A percentile compares a stretch with the other conserved stretches of the same genome.
These are phyloP conservation scores for Pseudomyrmex flavicornis DNA, from an alignment of 1,140 invertebrate genomes.

Conservation along the genomic window DNA sequence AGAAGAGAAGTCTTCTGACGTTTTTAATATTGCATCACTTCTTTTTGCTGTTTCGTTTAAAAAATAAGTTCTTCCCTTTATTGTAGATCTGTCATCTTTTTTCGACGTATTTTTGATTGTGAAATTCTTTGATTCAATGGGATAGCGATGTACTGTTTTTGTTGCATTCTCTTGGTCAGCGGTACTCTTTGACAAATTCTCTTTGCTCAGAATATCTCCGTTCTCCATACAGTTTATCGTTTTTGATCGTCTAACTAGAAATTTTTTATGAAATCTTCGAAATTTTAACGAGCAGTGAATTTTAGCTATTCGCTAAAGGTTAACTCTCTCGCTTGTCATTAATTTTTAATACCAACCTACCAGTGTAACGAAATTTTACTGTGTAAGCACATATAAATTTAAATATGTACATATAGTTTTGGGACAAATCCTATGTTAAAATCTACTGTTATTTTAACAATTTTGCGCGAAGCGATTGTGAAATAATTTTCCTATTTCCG, in stretches of 20 bases:
- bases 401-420: background rate
- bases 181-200: background rate
- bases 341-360: background rate
- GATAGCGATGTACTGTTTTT: background rate
- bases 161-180: background rate
- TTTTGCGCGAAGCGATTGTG: background rate
- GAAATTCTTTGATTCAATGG: slow-evolving; percentile 21
- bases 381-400: background rate
- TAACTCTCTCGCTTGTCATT: slow-evolving; percentile 25
- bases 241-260: slow-evolving; percentile 5
- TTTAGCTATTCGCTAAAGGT: slow-evolving; percentile 12
- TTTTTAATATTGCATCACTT: slow-evolving; percentile 32
- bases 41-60: background rate
- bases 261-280: slow-evolving; percentile 15
- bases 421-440: background rate
- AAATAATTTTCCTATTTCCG: background rate
- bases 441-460: background rate
- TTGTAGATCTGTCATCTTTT: background rate
- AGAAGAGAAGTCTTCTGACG: background rate
- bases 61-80: background rate
- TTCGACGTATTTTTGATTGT: background rate
- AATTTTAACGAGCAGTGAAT: background rate
- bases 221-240: background rate
- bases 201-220: background rate
- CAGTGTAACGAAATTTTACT: background rate